Evolutionary conservation across 2,797 vertebrate species (phyloP).

Genomic region (Neoniphon sammara): DNA sequence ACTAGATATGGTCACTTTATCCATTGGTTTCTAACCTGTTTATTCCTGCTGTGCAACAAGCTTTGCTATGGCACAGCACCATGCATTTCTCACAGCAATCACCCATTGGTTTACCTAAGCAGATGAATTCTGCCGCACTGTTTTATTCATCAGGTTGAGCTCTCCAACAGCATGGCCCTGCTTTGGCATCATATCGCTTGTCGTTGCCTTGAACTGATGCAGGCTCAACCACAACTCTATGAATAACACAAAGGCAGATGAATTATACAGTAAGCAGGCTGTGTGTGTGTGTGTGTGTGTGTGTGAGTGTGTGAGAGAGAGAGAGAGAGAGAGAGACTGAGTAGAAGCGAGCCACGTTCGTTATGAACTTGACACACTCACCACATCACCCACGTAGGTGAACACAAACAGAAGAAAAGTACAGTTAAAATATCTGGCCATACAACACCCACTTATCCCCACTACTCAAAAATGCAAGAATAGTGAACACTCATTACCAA

Average conservation of each 20-base stretch:
- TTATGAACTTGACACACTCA: slow-evolving; percentile 8
- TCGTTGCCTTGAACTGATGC: slow-evolving; percentile 30
- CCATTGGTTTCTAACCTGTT: not conserved
- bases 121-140: slow-evolving; percentile 19
- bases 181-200: slow-evolving; percentile 21
- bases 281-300: not conserved
- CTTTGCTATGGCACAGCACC: not conserved
- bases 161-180: slow-evolving; percentile 16
- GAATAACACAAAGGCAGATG: slow-evolving; percentile 51
- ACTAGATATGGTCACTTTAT: not conserved
- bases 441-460: not conserved
- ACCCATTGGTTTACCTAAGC: slow-evolving; percentile 20
- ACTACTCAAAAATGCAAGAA: too few species aligned
- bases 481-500: not conserved
- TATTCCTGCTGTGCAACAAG: not conserved
- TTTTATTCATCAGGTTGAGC: slow-evolving; percentile 40
- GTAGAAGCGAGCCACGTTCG: not conserved
- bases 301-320: slow-evolving; percentile 18
- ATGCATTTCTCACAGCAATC: slow-evolving; percentile 6
- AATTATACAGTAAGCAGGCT: slow-evolving; percentile 42
- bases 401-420: not conserved
- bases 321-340: not conserved
- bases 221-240: slow-evolving; percentile 37
- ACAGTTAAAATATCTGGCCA: not conserved
- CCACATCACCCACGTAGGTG: not conserved